These are phyloP conservation scores for Psophia crepitans DNA, from an alignment of 2,113 vertebrate genomes.

Conservation along the genomic window DNA sequence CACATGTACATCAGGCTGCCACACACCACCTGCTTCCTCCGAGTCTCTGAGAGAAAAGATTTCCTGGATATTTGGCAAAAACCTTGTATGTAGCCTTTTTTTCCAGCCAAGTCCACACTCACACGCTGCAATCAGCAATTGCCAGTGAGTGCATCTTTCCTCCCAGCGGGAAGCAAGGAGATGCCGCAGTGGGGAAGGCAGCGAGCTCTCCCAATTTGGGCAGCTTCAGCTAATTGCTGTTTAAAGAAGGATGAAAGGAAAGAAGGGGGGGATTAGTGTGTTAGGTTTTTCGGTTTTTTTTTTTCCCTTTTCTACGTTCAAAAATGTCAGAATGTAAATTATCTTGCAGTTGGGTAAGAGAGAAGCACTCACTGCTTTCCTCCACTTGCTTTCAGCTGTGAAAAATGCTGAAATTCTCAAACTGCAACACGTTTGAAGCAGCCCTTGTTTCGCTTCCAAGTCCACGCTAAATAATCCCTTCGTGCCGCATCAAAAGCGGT, in stretches of 20 bases:
- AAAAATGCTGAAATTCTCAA: neutral
- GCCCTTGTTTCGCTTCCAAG: neutral
- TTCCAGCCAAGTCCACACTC: neutral
- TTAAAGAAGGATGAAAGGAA: neutral
- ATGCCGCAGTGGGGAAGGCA: neutral
- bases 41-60: neutral
- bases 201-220: fast-evolving
- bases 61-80: neutral
- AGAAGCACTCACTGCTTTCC: neutral
- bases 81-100: neutral
- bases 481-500: fast-evolving
- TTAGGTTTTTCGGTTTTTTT: neutral
- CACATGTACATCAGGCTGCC: fast-evolving
- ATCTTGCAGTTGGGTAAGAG: neutral
- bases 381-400: neutral
- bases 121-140: neutral
- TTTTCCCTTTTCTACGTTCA: neutral
- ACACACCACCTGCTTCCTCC: neutral
- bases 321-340: neutral
- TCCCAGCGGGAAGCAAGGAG: neutral
- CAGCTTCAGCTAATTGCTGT: neutral
- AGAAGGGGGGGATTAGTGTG: neutral
- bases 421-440: neutral
- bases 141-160: neutral
- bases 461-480: neutral